Evolutionary conservation across 1,140 invertebrate genomes (phyloP), one percentile per base, ranked within the genome.

Genomic region (Antheraea mylitta): DNA sequence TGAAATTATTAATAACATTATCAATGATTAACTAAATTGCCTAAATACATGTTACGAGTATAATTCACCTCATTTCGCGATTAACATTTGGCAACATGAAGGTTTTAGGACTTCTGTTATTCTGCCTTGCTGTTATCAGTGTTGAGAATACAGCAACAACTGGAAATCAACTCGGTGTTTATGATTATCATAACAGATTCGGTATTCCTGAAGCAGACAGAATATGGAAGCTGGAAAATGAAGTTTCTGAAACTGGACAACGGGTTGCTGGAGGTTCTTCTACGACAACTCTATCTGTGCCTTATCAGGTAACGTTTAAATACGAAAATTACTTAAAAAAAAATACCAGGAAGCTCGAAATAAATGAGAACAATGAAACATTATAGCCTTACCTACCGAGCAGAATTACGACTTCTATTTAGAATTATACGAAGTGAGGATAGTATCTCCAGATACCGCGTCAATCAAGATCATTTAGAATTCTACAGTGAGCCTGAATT

Each of bases 131-230:
- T 10, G 48, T 65, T 8, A 16, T 58, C 18, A 38, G 13, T 30
- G 48, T 67, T 13, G 58, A 19, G 18, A 42, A 69, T 19, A 42
- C 18, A 16, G n/a, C 19, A 30, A 9, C 48, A 58, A n/a, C 42
- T 10, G 13, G 61, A 18, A n/a, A 37, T 0, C 48, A 70, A 37
- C 66, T 72, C 71, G 73, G 73, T 45, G 58, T 74, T 45, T 81
- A 74, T 22, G 64, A 81, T 53, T 81, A 79, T 48, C 79, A 79
- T 22, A 22, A 45, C 16, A 73, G 60, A 58, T 58, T 74, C 18
- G 79, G 79, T 48, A 72, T 75, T 61, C 71, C 70, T 18, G 67
- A 73, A 77, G 79, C 79, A 7, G 36, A 59, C 0, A 75, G 48
- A 67, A 77, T 81, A 67, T 70, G 59, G 53, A 63, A 66, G 37